phyloP scores from a whole-genome alignment of 2,888 invertebrate species.

The Gnatocerus cornutus region DNA sequence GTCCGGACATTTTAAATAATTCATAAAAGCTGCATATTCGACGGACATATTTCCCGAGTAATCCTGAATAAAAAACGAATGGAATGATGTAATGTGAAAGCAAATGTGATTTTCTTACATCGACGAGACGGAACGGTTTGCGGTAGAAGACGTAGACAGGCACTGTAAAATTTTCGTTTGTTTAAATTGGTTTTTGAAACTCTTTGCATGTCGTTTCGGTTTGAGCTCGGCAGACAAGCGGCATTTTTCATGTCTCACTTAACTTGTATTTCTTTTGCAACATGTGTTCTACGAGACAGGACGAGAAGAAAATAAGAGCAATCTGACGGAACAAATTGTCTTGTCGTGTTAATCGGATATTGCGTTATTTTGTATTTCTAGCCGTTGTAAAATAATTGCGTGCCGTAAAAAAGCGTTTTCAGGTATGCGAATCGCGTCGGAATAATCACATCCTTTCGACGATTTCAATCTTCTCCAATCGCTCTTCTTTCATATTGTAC shows the following conservation, averaged over 20 bases:
- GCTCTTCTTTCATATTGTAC: neutral
- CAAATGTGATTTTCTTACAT: constrained; percentile 34
- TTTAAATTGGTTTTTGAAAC: constrained; percentile 51
- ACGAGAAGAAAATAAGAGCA: neutral
- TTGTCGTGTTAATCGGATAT: too few species aligned
- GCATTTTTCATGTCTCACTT: constrained; percentile 60
- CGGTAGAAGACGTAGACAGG: constrained; percentile 35
- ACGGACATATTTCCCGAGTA: constrained; percentile 11
- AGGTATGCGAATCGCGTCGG: too few species aligned
- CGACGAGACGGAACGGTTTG: constrained; percentile 23
- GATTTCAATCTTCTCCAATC: constrained; percentile 1
- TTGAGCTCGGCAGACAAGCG: constrained; percentile 53
- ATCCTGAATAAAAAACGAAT: constrained; percentile 11
- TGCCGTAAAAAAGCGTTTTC: too few species aligned
- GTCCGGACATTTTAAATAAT: constrained; percentile 23
- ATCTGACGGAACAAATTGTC: too few species aligned
- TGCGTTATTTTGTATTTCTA: too few species aligned
- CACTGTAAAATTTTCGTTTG: constrained; percentile 48
- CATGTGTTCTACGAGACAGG: constrained; percentile 46
- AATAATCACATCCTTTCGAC: neutral
- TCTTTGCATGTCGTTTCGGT: constrained; percentile 35
- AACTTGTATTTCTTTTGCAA: constrained; percentile 53
- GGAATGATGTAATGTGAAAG: constrained; percentile 19
- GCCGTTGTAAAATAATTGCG: too few species aligned
- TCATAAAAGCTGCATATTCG: constrained; percentile 29